Base-by-base conservation (phyloP, 2,888 invertebrate species). In the Lagria hirta region DNA sequence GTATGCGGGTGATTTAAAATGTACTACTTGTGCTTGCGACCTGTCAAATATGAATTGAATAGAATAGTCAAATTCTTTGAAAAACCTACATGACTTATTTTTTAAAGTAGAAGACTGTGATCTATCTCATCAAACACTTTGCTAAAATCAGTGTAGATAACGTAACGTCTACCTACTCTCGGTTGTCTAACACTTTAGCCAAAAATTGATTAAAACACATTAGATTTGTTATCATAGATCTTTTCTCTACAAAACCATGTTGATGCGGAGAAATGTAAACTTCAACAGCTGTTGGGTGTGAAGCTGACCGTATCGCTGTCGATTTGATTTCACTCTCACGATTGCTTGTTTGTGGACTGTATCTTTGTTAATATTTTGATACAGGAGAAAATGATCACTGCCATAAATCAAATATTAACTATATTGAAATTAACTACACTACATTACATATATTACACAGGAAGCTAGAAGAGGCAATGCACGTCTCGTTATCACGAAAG, bases 161-260 rank as follows among this genome's bases (percentile, higher is more conserved):
- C n/a, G n/a, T n/a, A n/a, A n/a, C 28, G 10, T 45, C 41, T 8
- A 33, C 38, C 6, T 36, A 35, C 7, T 13, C 18, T 10, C 20
- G 37, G 15, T 36, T 36, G 12, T 51, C 42, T 4, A 51, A 1
- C 8, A 37, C 37, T n/a, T 36, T n/a, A 4, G 41, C 30, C 14
- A 48, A 14, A 5, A 10, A 27, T 8, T 42, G 15, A 8, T 48
- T 34, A 21, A 51, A 27, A 36, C n/a, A 20, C 21, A 22, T n/a
- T 5, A 53, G 22, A 27, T 49, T 49, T 17, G 46, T 46, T 13
- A 32, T 22, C 11, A 49, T 47, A 3, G 49, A 43, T 18, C 22
- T 37, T 17, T 26, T 23, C 21, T 35, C 22, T 14, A 43, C 22
- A 36, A 51, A 53, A 15, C 53, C 53, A 15, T 41, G 47, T 33